A percentile compares a stretch with the other conserved stretches of the same genome.
These are phyloP conservation scores for Dryobota labecula DNA, from an alignment of 2,888 invertebrate species.

Conservation along the genomic window DNA sequence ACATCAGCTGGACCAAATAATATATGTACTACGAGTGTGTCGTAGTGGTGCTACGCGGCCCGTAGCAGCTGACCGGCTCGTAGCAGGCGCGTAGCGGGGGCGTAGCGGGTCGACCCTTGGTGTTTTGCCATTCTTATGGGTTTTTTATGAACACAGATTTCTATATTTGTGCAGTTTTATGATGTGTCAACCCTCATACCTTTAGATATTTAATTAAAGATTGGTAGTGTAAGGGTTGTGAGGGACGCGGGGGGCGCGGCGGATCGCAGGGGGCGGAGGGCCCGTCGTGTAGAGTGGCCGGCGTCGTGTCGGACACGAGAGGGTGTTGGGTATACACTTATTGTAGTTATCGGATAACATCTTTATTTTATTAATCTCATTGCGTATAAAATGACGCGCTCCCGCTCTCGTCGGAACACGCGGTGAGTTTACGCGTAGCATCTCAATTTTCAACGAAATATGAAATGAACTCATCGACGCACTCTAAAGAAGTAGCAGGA, in stretches of 20 bases:
- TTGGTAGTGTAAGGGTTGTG: slow-evolving; percentile 69
- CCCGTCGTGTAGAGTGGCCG: slow-evolving; percentile 18
- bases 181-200: slow-evolving; percentile 64
- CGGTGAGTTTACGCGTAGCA: background rate
- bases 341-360: slow-evolving; percentile 63
- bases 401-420: background rate
- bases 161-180: slow-evolving; percentile 75
- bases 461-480: background rate
- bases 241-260: slow-evolving; percentile 5
- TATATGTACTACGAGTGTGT: slow-evolving; percentile 19
- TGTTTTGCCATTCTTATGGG: slow-evolving; percentile 67
- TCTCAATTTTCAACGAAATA: background rate
- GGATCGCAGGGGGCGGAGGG: slow-evolving; percentile 9
- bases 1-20: slow-evolving; percentile 6
- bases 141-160: slow-evolving; percentile 78
- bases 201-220: slow-evolving; percentile 73
- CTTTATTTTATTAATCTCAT: slow-evolving; percentile 64
- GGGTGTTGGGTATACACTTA: slow-evolving; percentile 42
- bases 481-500: too few species aligned
- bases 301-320: slow-evolving; percentile 38
- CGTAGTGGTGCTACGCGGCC: slow-evolving; percentile 53
- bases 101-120: slow-evolving; percentile 54
- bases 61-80: slow-evolving; percentile 39
- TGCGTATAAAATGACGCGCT: slow-evolving; percentile 20
- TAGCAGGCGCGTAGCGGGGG: slow-evolving; percentile 48